Percentiles rank a stretch among this genome's conserved stretches.
These are phyloP conservation scores for Troides oblongomaculatus DNA, from an alignment of 2,888 invertebrate genomes.

Conservation along the genomic window DNA sequence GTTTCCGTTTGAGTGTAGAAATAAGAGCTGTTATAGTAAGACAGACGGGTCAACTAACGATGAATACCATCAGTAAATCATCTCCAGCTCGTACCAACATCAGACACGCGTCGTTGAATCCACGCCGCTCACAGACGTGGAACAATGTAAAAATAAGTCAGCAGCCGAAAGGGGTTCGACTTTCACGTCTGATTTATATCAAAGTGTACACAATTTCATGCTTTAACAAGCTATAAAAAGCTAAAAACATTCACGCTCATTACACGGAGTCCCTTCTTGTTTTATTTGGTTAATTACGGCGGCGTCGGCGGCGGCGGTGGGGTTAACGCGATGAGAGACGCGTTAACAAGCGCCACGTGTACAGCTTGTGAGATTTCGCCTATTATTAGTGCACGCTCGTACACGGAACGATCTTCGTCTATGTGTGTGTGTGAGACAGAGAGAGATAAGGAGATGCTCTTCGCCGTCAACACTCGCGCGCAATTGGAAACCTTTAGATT, in stretches of 20 bases:
- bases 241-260: slow-evolving; percentile 38
- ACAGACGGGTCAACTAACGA: no score
- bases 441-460: slow-evolving; percentile 4
- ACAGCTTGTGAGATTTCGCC: slow-evolving; percentile 16
- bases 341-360: slow-evolving; percentile 42
- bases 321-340: slow-evolving; percentile 60
- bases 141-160: slow-evolving; percentile 20
- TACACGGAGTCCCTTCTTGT: slow-evolving; percentile 38
- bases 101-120: no score
- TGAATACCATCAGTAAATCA: no score
- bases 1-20: no score
- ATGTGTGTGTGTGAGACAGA: no score
- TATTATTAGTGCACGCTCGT: slow-evolving; percentile 21
- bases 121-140: no score
- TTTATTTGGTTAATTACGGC: slow-evolving; percentile 54
- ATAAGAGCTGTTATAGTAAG: no score
- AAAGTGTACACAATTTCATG: slow-evolving; percentile 27
- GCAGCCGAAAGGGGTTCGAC: slow-evolving; percentile 9
- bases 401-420: slow-evolving; percentile 15
- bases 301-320: slow-evolving; percentile 42
- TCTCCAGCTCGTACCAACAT: no score
- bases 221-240: slow-evolving; percentile 34
- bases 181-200: slow-evolving; percentile 26
- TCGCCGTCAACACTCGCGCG: slow-evolving; percentile 9
- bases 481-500: slow-evolving; percentile 21